Conservation (phyloP, 2,797 vertebrate genomes). For the Eidolon dupreanum region DNA sequence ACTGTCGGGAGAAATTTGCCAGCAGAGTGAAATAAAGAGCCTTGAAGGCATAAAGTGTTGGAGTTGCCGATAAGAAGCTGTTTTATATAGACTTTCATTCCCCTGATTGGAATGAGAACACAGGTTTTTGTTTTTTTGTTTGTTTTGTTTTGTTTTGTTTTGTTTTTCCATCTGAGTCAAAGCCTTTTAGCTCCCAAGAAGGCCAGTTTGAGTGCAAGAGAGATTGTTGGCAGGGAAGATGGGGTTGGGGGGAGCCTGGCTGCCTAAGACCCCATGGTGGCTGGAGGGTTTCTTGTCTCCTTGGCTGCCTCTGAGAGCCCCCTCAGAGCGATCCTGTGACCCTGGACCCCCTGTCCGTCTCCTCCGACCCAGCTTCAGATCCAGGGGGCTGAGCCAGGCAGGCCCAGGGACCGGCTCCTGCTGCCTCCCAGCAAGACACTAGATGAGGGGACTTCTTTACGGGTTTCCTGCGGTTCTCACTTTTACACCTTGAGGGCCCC, state of each 20-base stretch:
- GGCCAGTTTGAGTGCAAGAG: not conserved
- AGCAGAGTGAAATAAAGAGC: conserved; percentile 66
- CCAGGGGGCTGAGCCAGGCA: accelerated
- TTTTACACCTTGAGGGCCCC: not conserved
- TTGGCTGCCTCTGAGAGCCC: conserved; percentile 26
- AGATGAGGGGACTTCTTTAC: not conserved
- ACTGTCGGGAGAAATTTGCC: conserved; percentile 66
- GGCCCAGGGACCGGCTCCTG: not conserved
- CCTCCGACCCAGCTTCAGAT: not conserved
- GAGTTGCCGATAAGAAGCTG: conserved; percentile 58
- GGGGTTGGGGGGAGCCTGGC: not conserved
- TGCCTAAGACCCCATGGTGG: not conserved
- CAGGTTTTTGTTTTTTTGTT: not conserved
- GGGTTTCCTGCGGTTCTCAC: accelerated
- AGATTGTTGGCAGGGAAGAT: not conserved
- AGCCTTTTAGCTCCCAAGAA: conserved; percentile 49
- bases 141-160: not conserved
- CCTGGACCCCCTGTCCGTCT: not conserved
- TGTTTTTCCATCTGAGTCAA: conserved; percentile 59
- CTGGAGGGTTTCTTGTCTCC: not conserved
- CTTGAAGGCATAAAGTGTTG: conserved; percentile 32
- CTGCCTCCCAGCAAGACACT: not conserved
- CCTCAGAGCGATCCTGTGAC: not conserved
- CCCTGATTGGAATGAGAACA: conserved; percentile 53
- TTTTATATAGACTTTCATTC: conserved; percentile 74